phyloP scores from a whole-genome alignment of 2,888 invertebrate species.

The Euphydryas editha region DNA sequence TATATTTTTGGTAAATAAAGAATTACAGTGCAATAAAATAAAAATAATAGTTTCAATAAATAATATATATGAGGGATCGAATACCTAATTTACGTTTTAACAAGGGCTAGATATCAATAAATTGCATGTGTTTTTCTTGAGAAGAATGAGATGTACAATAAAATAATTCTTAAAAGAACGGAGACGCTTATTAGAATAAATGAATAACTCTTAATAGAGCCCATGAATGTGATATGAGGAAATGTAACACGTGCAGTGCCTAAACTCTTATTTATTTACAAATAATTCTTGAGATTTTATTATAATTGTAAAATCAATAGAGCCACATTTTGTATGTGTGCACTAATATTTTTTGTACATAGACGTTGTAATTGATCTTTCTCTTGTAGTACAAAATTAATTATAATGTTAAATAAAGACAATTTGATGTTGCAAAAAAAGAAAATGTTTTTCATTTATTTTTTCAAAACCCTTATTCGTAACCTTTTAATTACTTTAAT shows the following conservation, averaged over 20 bases:
- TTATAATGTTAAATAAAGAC: slow-evolving; percentile 80
- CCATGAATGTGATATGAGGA: slow-evolving; percentile 79
- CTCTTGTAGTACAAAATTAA: slow-evolving; percentile 81
- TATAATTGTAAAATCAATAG: slow-evolving; percentile 43
- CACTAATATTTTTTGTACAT: slow-evolving; percentile 71
- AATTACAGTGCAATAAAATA: neutral
- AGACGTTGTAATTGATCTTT: slow-evolving; percentile 63
- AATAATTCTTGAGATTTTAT: slow-evolving; percentile 50
- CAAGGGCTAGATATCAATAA: slow-evolving; percentile 22
- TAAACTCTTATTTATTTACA: slow-evolving; percentile 75
- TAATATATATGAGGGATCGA: neutral
- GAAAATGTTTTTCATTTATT: slow-evolving; percentile 35
- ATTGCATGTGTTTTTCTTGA: slow-evolving; percentile 39
- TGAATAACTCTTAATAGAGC: slow-evolving; percentile 59
- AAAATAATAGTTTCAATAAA: neutral
- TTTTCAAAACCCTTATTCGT: neutral
- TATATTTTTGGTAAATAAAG: neutral
- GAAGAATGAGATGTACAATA: slow-evolving; percentile 56
- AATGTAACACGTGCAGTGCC: slow-evolving; percentile 79
- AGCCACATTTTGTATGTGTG: slow-evolving; percentile 51
- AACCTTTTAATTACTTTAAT: too few relatives aligned
- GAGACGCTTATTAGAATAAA: slow-evolving; percentile 81
- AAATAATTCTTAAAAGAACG: slow-evolving; percentile 76
- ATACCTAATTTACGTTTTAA: slow-evolving; percentile 5
- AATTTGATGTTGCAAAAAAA: slow-evolving; percentile 70